These are phyloP conservation scores for Pocota personata DNA, from an alignment of 2,888 invertebrate species.

Conservation along the genomic window DNA sequence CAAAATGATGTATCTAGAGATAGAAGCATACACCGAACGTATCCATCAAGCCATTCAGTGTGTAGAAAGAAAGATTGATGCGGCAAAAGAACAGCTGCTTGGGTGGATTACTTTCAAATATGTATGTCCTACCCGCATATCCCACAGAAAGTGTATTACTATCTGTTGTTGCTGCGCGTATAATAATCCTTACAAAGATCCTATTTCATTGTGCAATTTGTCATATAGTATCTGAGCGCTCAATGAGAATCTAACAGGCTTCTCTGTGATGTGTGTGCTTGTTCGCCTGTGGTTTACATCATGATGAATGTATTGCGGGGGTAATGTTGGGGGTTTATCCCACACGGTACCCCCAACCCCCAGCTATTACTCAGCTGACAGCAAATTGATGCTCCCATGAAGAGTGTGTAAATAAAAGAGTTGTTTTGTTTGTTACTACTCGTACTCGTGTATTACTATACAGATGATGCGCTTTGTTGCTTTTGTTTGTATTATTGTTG, in stretches of 20 bases:
- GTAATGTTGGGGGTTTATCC: too few relatives aligned
- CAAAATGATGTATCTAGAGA: neutral
- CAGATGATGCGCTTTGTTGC: conserved; percentile 36
- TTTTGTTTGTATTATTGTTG: conserved; percentile 17
- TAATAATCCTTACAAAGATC: conserved; percentile 51
- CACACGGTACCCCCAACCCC: neutral
- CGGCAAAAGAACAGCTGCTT: conserved; percentile 46
- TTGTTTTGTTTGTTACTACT: conserved; percentile 55
- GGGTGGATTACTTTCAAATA: conserved; percentile 37
- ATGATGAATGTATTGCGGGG: conserved; percentile 37
- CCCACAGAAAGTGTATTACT: conserved; percentile 38
- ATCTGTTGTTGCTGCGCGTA: conserved; percentile 28
- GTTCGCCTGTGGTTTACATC: conserved; percentile 41
- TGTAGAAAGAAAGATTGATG: conserved; percentile 49
- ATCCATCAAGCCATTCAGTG: conserved; percentile 36
- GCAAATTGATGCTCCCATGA: conserved; percentile 63
- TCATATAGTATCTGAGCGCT: conserved; percentile 63
- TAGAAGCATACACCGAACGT: neutral
- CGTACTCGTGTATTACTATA: neutral
- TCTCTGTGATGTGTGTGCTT: neutral
- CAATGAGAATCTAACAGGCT: conserved; percentile 53
- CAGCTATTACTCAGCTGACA: conserved; percentile 44
- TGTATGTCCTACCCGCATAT: neutral
- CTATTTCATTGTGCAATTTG: conserved; percentile 66
- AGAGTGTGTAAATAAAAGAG: conserved; percentile 53